These are phyloP conservation scores for Oncorhynchus mykiss DNA, from an alignment of 2,113 vertebrate species.

Conservation along the genomic window DNA sequence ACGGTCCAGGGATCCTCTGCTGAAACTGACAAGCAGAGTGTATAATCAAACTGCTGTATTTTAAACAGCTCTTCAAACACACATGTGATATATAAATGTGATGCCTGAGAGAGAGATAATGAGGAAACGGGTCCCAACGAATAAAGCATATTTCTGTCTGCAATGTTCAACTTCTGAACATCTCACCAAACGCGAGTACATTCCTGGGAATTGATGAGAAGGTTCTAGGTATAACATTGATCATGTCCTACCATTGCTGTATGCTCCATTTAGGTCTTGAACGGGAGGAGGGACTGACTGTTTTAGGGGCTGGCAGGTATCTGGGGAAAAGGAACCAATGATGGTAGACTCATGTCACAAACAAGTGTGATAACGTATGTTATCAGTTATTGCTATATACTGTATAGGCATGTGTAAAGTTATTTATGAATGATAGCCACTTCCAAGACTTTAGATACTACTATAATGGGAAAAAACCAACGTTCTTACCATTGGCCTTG, in stretches of 20 bases:
- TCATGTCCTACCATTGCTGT: neutral
- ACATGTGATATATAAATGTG: neutral
- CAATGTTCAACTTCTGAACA: too few relatives aligned
- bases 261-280: neutral
- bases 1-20: constrained; percentile 52
- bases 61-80: neutral
- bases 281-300: neutral
- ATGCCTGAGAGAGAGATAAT: neutral
- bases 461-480: neutral
- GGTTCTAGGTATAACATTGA: too few relatives aligned
- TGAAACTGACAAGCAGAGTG: constrained; percentile 6
- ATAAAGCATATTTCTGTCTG: too few relatives aligned
- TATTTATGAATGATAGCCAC: too few relatives aligned
- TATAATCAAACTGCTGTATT: neutral
- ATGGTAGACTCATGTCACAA: neutral
- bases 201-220: too few relatives aligned
- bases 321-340: constrained; percentile 38
- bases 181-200: too few relatives aligned
- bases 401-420: too few relatives aligned
- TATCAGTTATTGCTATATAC: neutral
- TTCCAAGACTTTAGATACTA: neutral
- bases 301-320: constrained; percentile 54
- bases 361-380: neutral
- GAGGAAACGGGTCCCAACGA: too few relatives aligned
- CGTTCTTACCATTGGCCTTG: constrained; percentile 44